phyloP scores from a whole-genome alignment of 1,140 invertebrate species.

The Drosophila saltans region DNA sequence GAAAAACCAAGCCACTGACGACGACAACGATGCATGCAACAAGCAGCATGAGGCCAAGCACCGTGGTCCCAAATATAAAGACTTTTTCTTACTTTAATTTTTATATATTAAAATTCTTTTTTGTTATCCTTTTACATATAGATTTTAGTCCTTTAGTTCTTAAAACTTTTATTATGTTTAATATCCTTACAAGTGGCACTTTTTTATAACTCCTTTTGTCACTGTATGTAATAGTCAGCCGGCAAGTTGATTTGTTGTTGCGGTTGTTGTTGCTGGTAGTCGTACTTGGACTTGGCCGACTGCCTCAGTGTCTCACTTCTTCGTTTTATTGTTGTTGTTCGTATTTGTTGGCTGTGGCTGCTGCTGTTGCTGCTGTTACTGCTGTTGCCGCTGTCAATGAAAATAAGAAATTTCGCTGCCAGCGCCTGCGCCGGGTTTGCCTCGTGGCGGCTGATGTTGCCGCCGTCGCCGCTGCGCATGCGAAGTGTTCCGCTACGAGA shows the following conservation, averaged over 20 bases:
- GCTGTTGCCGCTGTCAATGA: constrained; percentile 47
- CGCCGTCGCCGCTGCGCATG: constrained; percentile 72
- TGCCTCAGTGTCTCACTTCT: constrained; percentile 52
- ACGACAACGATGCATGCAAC: constrained; percentile 40
- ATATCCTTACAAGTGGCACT: neutral
- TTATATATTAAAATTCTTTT: no score
- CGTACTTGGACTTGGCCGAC: constrained; percentile 48
- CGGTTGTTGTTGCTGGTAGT: constrained; percentile 5
- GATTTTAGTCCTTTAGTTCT: no score
- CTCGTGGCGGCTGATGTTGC: constrained; percentile 23
- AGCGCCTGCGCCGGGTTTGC: constrained; percentile 23
- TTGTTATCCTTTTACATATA: no score
- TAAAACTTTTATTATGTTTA: neutral
- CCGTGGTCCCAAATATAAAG: no score
- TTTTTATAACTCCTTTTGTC: neutral
- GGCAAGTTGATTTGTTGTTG: constrained; percentile 32
- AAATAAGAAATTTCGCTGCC: constrained; percentile 75
- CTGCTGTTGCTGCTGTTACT: constrained; percentile 9
- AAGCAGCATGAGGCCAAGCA: constrained; percentile 6
- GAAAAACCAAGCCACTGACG: neutral
- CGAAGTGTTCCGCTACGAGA: constrained; percentile 83
- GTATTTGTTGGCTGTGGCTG: neutral
- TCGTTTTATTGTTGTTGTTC: constrained; percentile 10
- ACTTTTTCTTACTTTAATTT: no score
- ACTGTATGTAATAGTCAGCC: neutral